phyloP scores from a whole-genome alignment of 2,797 vertebrate genomes.

The Trichosurus vulpecula region DNA sequence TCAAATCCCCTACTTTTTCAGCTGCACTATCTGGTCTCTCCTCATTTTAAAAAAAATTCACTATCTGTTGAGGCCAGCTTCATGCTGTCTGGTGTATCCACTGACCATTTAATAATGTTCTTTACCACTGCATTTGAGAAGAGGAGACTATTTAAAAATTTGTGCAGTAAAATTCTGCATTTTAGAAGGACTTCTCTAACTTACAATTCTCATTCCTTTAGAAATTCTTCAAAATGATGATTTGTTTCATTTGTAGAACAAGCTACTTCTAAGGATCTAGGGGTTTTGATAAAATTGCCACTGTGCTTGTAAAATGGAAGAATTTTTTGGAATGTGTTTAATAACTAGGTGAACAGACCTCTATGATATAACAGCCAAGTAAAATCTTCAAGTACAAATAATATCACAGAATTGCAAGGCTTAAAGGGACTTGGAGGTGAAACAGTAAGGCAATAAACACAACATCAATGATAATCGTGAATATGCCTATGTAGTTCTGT shows the following conservation, averaged over 20 bases:
- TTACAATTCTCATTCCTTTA: slow-evolving; percentile 11
- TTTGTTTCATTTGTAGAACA: not conserved
- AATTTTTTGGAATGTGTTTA: slow-evolving; percentile 12
- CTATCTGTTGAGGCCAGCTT: not conserved
- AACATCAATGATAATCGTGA: no score
- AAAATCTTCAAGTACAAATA: not conserved
- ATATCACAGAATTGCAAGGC: not conserved
- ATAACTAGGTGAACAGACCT: not conserved
- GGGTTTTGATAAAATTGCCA: slow-evolving; percentile 6
- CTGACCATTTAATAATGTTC: not conserved
- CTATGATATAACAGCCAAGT: not conserved
- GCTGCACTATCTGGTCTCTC: not conserved
- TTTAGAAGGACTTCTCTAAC: not conserved
- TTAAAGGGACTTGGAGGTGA: not conserved
- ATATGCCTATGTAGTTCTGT: no score
- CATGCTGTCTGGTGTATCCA: not conserved
- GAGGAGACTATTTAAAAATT: slow-evolving; percentile 32
- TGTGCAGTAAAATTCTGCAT: not conserved
- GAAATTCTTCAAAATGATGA: not conserved
- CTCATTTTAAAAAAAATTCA: slow-evolving; percentile 13
- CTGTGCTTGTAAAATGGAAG: slow-evolving; percentile 9
- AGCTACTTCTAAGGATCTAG: not conserved
- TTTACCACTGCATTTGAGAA: not conserved
- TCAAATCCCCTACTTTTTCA: not conserved
- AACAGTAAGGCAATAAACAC: no score